phyloP scores from a whole-genome alignment of 2,113 vertebrate species.

The Brachypodius melanocephalos region DNA sequence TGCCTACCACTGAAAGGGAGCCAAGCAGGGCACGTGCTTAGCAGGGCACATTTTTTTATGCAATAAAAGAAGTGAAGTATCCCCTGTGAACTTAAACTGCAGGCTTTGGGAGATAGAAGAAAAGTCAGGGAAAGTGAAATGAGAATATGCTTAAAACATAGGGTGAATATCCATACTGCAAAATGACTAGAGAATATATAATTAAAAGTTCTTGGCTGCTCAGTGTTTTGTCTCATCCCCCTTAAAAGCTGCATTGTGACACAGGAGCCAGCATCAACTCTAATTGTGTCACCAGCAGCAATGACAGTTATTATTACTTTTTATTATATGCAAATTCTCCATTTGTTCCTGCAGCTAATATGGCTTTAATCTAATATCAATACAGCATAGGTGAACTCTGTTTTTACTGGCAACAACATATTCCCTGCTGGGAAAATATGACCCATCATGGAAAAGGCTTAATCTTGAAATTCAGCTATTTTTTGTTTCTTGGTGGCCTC shows the following conservation, averaged over 20 bases:
- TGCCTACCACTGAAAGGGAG: background rate
- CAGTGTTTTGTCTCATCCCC: background rate
- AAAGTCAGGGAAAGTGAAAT: background rate
- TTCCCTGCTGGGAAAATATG: slow-evolving; percentile 22
- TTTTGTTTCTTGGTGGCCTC: slow-evolving; percentile 76
- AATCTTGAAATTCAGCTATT: slow-evolving; percentile 58
- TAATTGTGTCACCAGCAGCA: background rate
- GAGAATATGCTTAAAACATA: background rate
- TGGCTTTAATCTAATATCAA: background rate
- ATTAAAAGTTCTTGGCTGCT: background rate
- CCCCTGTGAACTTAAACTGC: background rate
- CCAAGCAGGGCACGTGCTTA: background rate
- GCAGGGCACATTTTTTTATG: background rate
- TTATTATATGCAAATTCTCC: slow-evolving; percentile 8
- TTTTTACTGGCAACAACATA: slow-evolving; percentile 2
- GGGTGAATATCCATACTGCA: background rate
- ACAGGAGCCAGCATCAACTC: background rate
- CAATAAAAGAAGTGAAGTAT: background rate
- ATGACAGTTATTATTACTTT: slow-evolving; percentile 5
- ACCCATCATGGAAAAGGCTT: slow-evolving; percentile 10
- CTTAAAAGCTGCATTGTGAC: slow-evolving; percentile 12
- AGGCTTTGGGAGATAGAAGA: background rate
- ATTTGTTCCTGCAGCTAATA: background rate
- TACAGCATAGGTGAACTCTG: slow-evolving; percentile 18
- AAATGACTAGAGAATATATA: background rate